Conservation (phyloP, 2,797 vertebrate genomes). For the Parauchenoglanis ngamensis region DNA sequence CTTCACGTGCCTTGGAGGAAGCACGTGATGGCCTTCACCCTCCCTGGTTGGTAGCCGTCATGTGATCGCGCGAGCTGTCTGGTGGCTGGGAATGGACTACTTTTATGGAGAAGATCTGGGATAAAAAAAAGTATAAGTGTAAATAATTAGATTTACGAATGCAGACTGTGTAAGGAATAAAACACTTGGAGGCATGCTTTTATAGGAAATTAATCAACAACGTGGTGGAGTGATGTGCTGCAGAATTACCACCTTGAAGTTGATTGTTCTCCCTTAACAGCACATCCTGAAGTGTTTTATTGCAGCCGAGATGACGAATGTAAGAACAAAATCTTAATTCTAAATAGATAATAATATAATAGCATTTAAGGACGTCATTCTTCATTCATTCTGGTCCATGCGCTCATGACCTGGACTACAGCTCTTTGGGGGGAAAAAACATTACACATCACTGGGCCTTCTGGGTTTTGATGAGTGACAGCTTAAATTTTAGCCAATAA, state of each 20-base stretch:
- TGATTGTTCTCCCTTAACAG: background rate
- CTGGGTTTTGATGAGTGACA: too few relatives aligned
- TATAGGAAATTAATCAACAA: background rate
- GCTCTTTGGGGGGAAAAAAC: too few relatives aligned
- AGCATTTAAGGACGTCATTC: background rate
- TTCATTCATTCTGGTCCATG: background rate
- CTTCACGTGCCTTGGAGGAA: too few relatives aligned
- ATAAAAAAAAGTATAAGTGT: background rate
- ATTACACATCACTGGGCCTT: too few relatives aligned
- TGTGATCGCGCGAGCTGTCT: too few relatives aligned
- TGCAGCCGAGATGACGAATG: background rate
- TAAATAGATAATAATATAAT: background rate
- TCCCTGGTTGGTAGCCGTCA: too few relatives aligned
- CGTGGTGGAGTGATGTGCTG: background rate
- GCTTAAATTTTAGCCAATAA: too few relatives aligned
- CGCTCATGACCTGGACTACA: background rate
- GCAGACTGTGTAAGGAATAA: background rate
- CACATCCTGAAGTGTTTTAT: background rate
- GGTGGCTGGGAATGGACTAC: too few relatives aligned
- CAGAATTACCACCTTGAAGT: background rate
- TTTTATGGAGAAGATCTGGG: too few relatives aligned
- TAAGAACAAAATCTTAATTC: background rate
- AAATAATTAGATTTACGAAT: background rate
- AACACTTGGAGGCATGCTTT: background rate
- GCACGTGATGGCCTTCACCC: too few relatives aligned